Percentiles rank a stretch among this genome's conserved stretches.
Evolutionary conservation across 1,140 invertebrate genomes (phyloP).

Genomic region (Calephelis nemesis): DNA sequence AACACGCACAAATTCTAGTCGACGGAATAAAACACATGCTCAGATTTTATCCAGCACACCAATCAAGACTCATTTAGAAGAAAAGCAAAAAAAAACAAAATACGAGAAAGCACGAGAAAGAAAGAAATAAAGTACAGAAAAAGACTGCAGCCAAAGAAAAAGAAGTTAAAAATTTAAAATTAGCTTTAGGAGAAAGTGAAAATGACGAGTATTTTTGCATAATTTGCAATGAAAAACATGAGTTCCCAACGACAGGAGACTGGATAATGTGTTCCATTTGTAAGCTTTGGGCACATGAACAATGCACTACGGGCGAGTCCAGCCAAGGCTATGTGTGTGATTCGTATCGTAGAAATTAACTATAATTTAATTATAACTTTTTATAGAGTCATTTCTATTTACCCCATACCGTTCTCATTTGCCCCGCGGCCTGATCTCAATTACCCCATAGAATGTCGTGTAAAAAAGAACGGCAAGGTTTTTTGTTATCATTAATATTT

Average conservation of each 20-base stretch:
- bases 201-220: background rate
- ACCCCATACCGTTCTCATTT: conserved; percentile 30
- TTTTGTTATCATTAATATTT: conserved; percentile 21
- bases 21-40: conserved; percentile 21
- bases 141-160: background rate
- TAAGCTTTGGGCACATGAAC: conserved; percentile 14
- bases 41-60: conserved; percentile 22
- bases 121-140: background rate
- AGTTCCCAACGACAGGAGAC: background rate
- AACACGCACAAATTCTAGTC: conserved; percentile 2
- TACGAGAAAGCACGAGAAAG: background rate
- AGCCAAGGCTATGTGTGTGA: conserved; percentile 6
- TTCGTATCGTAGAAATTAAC: background rate
- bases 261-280: conserved; percentile 6
- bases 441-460: conserved; percentile 31
- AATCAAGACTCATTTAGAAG: background rate
- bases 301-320: conserved; percentile 4
- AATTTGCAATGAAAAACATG: background rate
- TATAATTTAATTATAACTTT: conserved; percentile 5
- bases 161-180: background rate
- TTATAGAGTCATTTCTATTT: conserved; percentile 17
- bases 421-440: conserved; percentile 32
- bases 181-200: background rate
- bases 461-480: conserved; percentile 33
- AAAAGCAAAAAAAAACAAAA: background rate